Conservation (phyloP, 2,113 vertebrate genomes). For the Antigone vipio region DNA sequence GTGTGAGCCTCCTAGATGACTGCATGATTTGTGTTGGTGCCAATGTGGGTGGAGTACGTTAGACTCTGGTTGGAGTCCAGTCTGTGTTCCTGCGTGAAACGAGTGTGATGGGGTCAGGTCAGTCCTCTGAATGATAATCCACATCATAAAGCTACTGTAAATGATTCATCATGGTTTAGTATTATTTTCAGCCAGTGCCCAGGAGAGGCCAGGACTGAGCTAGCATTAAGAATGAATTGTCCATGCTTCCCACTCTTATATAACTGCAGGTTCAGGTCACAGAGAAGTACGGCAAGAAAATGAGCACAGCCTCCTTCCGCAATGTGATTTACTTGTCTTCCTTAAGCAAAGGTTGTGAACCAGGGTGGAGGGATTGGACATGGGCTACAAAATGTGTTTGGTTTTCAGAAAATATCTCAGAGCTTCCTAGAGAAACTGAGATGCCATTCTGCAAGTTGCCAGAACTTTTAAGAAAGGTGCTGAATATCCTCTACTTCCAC, state of each 20-base stretch:
- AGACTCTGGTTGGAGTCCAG: neutral
- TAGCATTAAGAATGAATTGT: constrained; percentile 34
- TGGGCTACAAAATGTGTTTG: neutral
- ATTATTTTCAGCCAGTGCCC: constrained; percentile 68
- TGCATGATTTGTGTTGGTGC: neutral
- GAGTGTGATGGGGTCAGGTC: constrained; percentile 21
- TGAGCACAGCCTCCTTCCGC: neutral
- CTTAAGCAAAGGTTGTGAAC: neutral
- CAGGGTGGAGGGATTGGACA: neutral
- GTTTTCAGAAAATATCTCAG: constrained; percentile 4
- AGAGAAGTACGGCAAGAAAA: neutral
- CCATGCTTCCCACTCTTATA: constrained; percentile 11
- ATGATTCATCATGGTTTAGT: constrained; percentile 49
- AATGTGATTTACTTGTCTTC: neutral
- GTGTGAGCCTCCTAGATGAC: neutral
- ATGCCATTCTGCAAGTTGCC: neutral
- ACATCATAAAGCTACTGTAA: constrained; percentile 44
- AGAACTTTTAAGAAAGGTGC: neutral
- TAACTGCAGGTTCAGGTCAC: constrained; percentile 3
- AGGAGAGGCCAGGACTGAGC: constrained; percentile 68
- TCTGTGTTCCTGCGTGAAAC: constrained; percentile 10
- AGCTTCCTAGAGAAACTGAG: neutral
- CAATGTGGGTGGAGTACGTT: neutral
- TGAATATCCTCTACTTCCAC: neutral
- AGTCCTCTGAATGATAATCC: constrained; percentile 39